These are phyloP conservation scores for Oscheius sp. DNA, from an alignment of 2,888 invertebrate genomes.

Conservation along the genomic window DNA sequence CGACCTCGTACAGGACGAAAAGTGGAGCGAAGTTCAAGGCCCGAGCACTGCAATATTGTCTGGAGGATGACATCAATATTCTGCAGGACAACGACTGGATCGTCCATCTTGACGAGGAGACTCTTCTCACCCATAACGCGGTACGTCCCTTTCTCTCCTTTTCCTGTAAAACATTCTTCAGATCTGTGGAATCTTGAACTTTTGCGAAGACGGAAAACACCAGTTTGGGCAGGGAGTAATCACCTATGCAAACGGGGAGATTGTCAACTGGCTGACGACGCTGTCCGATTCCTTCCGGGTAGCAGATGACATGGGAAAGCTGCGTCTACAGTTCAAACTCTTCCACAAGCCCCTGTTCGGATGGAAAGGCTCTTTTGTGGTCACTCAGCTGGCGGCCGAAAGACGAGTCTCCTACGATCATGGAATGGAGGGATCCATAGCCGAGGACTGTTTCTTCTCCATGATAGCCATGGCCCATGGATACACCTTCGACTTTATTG, in stretches of 20 bases:
- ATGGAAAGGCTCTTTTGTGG: slow-evolving; percentile 98
- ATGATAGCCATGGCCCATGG: slow-evolving; percentile 93
- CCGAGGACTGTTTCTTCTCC: slow-evolving; percentile 96
- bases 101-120: slow-evolving; percentile 92
- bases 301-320: slow-evolving; percentile 96
- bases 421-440: slow-evolving; percentile 94
- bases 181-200: slow-evolving; percentile 83
- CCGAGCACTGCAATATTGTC: slow-evolving; percentile 91
- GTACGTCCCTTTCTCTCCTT: slow-evolving; percentile 74
- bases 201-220: slow-evolving; percentile 91
- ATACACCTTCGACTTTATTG: slow-evolving; percentile 92
- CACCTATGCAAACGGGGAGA: slow-evolving; percentile 89
- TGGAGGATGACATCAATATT: slow-evolving; percentile 88
- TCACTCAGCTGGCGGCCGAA: slow-evolving; percentile 87
- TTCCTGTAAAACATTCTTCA: slow-evolving; percentile 37
- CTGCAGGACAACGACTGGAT: slow-evolving; percentile 88
- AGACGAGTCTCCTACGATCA: slow-evolving; percentile 92
- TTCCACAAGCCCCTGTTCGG: slow-evolving; percentile 95
- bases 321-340: slow-evolving; percentile 89
- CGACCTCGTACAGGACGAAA: slow-evolving; percentile 80
- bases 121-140: slow-evolving; percentile 90
- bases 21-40: slow-evolving; percentile 93
- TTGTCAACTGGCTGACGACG: slow-evolving; percentile 96
- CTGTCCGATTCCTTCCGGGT: slow-evolving; percentile 90
- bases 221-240: slow-evolving; percentile 87